A percentile compares a stretch with the other conserved stretches of the same genome.
Conservation (phyloP, 2,888 invertebrate species). For the Melieria omissa region DNA sequence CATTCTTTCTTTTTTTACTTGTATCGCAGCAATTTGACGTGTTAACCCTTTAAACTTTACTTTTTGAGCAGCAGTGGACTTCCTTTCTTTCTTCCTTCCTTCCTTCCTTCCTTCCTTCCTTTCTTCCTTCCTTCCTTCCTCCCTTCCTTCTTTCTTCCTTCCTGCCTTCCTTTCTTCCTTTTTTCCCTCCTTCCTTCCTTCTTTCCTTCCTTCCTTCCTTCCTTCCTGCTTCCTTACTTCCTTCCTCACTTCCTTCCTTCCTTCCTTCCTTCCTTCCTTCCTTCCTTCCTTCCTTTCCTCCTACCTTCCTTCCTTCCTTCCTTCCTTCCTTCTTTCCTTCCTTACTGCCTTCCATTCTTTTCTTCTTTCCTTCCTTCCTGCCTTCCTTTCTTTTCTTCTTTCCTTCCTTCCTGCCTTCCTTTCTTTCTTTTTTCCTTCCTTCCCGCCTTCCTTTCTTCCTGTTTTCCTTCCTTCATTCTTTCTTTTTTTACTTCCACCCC, state of each 20-base stretch:
- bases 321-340: background rate
- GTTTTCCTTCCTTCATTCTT: background rate
- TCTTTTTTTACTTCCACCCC: background rate
- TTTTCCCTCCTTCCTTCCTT: background rate
- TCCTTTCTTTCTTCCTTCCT: background rate
- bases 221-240: background rate
- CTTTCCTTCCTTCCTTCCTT: background rate
- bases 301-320: background rate
- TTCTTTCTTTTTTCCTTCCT: background rate
- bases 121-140: background rate
- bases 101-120: background rate
- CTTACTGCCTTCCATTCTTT: background rate
- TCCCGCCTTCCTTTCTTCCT: background rate
- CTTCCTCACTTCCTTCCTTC: background rate
- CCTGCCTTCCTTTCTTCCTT: background rate
- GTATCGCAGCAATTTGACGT: background rate
- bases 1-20: background rate
- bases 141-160: background rate
- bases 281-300: background rate
- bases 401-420: background rate
- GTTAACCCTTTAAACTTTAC: too few relatives aligned
- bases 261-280: background rate
- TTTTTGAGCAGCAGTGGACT: too few relatives aligned
- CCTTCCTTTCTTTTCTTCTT: background rate
- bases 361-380: background rate